Conservation (phyloP, 35 echinoderm and acorn worm species). For the Holothuria glaberrima region DNA sequence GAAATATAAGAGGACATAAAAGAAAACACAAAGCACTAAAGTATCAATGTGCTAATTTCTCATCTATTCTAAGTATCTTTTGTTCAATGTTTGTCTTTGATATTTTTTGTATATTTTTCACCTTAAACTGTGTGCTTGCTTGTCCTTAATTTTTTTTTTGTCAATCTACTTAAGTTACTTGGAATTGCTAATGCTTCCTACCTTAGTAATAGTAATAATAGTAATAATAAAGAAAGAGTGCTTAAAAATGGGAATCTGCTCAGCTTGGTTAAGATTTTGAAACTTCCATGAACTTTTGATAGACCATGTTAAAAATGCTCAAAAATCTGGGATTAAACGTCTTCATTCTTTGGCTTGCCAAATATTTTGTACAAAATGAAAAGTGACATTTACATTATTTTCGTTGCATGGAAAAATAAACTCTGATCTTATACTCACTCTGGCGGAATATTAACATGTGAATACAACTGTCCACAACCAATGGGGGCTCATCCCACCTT, state of each 20-base stretch:
- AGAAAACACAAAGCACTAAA: background rate
- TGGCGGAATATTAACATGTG: constrained; percentile 42
- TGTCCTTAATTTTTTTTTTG: constrained; percentile 25
- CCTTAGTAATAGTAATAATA: constrained; percentile 20
- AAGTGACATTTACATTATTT: constrained; percentile 55
- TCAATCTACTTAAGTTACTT: constrained; percentile 40
- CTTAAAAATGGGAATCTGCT: constrained; percentile 55
- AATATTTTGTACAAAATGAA: constrained; percentile 59
- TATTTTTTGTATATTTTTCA: constrained; percentile 56
- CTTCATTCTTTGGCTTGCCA: constrained; percentile 56
- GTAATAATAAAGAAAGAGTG: constrained; percentile 36
- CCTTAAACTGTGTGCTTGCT: constrained; percentile 44
- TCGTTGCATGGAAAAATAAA: constrained; percentile 63
- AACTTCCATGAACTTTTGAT: constrained; percentile 11
- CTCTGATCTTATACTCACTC: constrained; percentile 24
- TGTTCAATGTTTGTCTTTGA: constrained; percentile 41
- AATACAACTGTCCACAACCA: constrained; percentile 26
- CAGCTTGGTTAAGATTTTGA: background rate
- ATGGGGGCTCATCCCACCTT: background rate
- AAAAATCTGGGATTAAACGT: constrained; percentile 60
- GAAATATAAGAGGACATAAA: background rate
- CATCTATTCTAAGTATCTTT: constrained; percentile 64
- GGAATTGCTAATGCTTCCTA: constrained; percentile 55
- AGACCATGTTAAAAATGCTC: constrained; percentile 58
- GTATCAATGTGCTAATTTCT: constrained; percentile 54